Conservation (phyloP, 92 coral and sea anemone genomes). For the Zoanthus sansibaricus region DNA sequence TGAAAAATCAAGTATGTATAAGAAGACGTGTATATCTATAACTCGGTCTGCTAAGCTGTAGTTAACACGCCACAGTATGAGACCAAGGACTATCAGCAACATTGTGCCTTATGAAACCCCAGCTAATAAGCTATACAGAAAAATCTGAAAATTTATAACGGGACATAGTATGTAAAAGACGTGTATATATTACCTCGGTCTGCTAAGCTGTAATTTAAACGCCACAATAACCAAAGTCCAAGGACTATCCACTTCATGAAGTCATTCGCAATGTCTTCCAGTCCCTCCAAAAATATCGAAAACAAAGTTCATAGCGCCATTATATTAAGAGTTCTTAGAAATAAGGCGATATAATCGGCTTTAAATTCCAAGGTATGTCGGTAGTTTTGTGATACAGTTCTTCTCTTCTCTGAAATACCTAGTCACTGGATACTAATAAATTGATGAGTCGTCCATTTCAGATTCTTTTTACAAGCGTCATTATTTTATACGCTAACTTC, state of each 20-base stretch:
- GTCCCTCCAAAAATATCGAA: neutral
- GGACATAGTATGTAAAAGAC: neutral
- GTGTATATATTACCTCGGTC: conserved; percentile 17
- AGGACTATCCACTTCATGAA: conserved; percentile 38
- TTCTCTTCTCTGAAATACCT: neutral
- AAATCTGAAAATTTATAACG: too few relatives aligned
- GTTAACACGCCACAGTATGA: conserved; percentile 8
- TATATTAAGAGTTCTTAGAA: neutral
- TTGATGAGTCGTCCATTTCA: neutral
- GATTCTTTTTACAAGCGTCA: neutral
- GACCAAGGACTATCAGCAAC: neutral
- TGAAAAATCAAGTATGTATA: neutral
- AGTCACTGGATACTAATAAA: neutral
- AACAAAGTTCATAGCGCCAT: neutral
- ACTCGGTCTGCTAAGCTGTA: conserved; percentile 10
- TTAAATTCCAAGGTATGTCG: neutral
- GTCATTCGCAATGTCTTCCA: neutral
- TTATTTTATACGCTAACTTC: neutral
- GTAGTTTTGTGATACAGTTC: neutral
- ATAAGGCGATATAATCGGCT: neutral
- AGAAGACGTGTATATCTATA: neutral
- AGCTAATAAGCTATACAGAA: too few relatives aligned
- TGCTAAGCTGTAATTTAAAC: neutral
- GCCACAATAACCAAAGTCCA: conserved; percentile 4
- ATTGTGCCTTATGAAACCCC: too few relatives aligned